Percentiles rank a stretch among this genome's conserved stretches.
Evolutionary conservation across 2,888 invertebrate genomes (phyloP).

Genomic region (Alviniconcha strummeri): DNA sequence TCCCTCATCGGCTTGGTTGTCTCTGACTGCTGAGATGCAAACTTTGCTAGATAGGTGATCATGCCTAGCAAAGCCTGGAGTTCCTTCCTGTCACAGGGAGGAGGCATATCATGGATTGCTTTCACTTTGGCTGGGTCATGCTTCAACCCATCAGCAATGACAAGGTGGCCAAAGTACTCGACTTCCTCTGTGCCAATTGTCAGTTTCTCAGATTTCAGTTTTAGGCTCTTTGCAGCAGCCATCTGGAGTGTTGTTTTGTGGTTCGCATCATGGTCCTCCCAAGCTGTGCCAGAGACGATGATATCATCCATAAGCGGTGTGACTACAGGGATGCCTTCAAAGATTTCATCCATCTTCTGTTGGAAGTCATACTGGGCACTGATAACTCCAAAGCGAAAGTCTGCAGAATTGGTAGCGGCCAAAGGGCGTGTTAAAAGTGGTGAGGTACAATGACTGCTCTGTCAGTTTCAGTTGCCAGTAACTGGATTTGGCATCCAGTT

Average conservation of each 20-base stretch:
- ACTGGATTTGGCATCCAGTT: slow-evolving; percentile 40
- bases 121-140: slow-evolving; percentile 20
- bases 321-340: slow-evolving; percentile 18
- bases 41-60: slow-evolving; percentile 35
- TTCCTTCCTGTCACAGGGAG: slow-evolving; percentile 25
- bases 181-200: slow-evolving; percentile 36
- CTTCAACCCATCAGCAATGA: slow-evolving; percentile 5
- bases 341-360: slow-evolving; percentile 23
- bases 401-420: no score
- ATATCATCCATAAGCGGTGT: neutral
- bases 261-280: slow-evolving; percentile 41
- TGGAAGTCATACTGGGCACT: slow-evolving; percentile 19
- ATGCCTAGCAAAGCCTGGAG: slow-evolving; percentile 35
- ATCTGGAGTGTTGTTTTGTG: slow-evolving; percentile 35
- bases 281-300: slow-evolving; percentile 28
- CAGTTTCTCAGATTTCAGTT: slow-evolving; percentile 41
- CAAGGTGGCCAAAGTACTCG: slow-evolving; percentile 33
- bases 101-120: neutral
- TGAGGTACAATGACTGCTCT: slow-evolving; percentile 35
- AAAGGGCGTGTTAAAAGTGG: slow-evolving; percentile 43
- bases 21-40: neutral
- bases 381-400: no score
- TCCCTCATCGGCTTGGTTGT: slow-evolving; percentile 11
- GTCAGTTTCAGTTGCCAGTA: slow-evolving; percentile 39
- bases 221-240: slow-evolving; percentile 13